Percentiles rank a stretch among this genome's conserved stretches.
These are phyloP conservation scores for Drusus annulatus DNA, from an alignment of 1,140 invertebrate species.

Conservation along the genomic window DNA sequence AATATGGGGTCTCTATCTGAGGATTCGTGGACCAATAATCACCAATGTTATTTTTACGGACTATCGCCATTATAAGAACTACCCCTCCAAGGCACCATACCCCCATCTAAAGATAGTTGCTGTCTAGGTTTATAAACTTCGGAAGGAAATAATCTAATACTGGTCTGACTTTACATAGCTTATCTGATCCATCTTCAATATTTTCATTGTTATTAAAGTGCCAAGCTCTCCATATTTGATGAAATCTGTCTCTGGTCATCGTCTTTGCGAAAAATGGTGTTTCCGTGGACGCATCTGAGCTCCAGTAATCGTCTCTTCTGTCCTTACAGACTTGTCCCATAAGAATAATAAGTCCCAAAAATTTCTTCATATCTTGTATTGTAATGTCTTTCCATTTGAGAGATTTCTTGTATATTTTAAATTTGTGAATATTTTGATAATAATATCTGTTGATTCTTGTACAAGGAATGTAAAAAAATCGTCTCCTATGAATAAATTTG, in stretches of 20 bases:
- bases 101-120: constrained; percentile 58
- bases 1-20: too few species aligned
- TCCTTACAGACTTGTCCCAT: constrained; percentile 58
- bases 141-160: constrained; percentile 56
- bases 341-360: constrained; percentile 56
- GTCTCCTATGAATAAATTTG: neutral
- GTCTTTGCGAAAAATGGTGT: constrained; percentile 57
- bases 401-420: constrained; percentile 47
- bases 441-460: constrained; percentile 57
- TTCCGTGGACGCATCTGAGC: constrained; percentile 54
- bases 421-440: constrained; percentile 41
- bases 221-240: constrained; percentile 55
- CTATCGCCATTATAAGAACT: too few species aligned
- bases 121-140: constrained; percentile 58
- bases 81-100: constrained; percentile 55
- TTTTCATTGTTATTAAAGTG: constrained; percentile 50
- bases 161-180: constrained; percentile 53
- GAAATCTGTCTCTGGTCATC: constrained; percentile 50
- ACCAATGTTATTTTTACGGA: too few species aligned
- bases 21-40: too few species aligned
- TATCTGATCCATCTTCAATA: constrained; percentile 52
- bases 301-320: constrained; percentile 59
- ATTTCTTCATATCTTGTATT: constrained; percentile 57
- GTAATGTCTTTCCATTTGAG: constrained; percentile 52
- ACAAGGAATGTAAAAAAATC: constrained; percentile 50